Evolutionary conservation across 2,888 invertebrate species (phyloP), one percentile per base, ranked within the genome.

Genomic region (Entomobrya proxima): DNA sequence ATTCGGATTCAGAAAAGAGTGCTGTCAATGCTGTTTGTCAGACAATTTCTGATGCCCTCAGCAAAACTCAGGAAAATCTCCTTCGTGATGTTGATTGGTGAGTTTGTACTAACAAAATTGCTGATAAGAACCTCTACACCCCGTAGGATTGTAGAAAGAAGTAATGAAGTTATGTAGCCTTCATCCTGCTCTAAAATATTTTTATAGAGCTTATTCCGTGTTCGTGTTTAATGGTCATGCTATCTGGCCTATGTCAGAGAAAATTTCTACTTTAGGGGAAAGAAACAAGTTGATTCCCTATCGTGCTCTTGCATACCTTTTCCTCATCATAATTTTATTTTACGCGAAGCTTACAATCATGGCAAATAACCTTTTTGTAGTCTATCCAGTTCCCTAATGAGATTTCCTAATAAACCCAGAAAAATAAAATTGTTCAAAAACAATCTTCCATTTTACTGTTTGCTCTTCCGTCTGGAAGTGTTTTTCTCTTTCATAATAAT

Each of bases 21-120:
- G 94, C 94, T 1, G 93, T 95, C 77, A 94, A 94, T 90, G 93
- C 94, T 6, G 94, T 95, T 58, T 95, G 94, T 90, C 94, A 95
- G 89, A 94, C 94, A 13, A 93, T 94, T 91, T 94, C 94, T 90
- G 95, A 95, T 88, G 94, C 94, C 2, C 94, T 95, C 88, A 93
- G 93, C 21, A 94, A 94, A 91, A 95, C 94, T 0, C 94, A 95
- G 89, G 93, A 94, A 1, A 93, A 93, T 13, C 94, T 95, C 91
- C 92, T 95, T 6, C 93, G 94, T 91, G 95, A 95, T 91, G 93
- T 95, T 9, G 95, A 95, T 90, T 93, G 94, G 92, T 95, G 93
- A 90, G 94, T 75, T 50, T 77, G 40, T 40, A 44, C 61, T 32
- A 77, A 37, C 44, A 44, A 72, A 47, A 47, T 2, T 11, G 1